Evolutionary conservation across 2,888 invertebrate genomes (phyloP).

Genomic region (Papilio protenor): DNA sequence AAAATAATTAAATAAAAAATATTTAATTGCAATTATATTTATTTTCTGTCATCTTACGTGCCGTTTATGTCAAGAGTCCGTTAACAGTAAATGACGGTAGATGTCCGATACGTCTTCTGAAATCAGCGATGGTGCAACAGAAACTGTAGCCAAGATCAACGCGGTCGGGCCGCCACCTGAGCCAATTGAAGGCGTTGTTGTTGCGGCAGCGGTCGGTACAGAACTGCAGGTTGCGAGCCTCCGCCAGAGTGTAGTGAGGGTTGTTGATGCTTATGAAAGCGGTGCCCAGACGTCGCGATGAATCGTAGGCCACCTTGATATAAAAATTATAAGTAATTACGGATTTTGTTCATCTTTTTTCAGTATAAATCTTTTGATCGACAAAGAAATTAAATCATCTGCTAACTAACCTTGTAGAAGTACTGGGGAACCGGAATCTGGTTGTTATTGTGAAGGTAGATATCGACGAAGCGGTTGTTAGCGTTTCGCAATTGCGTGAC

Average conservation of each 20-base stretch:
- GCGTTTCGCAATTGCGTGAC: slow-evolving; percentile 83
- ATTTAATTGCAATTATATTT: neutral
- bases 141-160: slow-evolving; percentile 84
- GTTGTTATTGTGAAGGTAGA: slow-evolving; percentile 70
- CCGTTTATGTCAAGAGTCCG: slow-evolving; percentile 67
- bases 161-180: slow-evolving; percentile 82
- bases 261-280: slow-evolving; percentile 87
- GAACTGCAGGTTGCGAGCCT: slow-evolving; percentile 73
- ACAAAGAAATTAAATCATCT: neutral
- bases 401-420: slow-evolving; percentile 67
- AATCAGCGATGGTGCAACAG: slow-evolving; percentile 85
- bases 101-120: slow-evolving; percentile 78
- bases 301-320: slow-evolving; percentile 82
- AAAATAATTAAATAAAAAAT: neutral
- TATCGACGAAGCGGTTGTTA: slow-evolving; percentile 66
- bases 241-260: slow-evolving; percentile 78
- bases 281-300: slow-evolving; percentile 76
- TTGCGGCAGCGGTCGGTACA: slow-evolving; percentile 82
- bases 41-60: neutral
- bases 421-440: slow-evolving; percentile 73
- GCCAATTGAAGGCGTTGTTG: slow-evolving; percentile 84
- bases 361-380: neutral
- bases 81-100: slow-evolving; percentile 80
- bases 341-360: neutral
- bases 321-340: neutral